These are phyloP conservation scores for Coregonus ussuriensis DNA, from an alignment of 2,797 vertebrate genomes.

Conservation along the genomic window DNA sequence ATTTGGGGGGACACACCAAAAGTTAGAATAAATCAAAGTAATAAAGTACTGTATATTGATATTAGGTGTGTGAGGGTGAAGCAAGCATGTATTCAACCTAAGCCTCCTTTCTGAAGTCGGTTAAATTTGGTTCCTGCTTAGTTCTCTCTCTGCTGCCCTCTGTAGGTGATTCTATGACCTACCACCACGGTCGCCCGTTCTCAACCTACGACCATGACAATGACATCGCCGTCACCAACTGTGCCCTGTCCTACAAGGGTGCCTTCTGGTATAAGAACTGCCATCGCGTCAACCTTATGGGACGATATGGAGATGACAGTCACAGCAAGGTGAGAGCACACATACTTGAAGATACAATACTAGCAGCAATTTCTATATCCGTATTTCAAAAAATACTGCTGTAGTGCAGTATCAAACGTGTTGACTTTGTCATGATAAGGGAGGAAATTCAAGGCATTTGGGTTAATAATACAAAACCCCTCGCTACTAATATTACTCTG, in stretches of 20 bases:
- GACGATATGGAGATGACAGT: conserved; percentile 89
- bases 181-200: conserved; percentile 91
- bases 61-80: neutral
- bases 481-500: neutral
- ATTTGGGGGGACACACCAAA: neutral
- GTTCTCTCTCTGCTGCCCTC: neutral
- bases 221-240: conserved; percentile 96
- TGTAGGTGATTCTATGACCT: conserved; percentile 94
- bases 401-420: neutral
- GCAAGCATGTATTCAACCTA: neutral
- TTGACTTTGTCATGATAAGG: neutral
- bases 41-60: too few species aligned
- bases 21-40: too few species aligned
- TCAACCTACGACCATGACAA: conserved; percentile 95
- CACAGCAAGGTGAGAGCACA: conserved; percentile 89
- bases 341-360: too few species aligned
- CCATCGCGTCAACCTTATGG: conserved; percentile 96
- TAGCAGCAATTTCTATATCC: neutral
- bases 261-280: conserved; percentile 99
- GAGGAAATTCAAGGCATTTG: neutral
- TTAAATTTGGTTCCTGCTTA: too few species aligned
- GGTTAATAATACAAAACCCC: neutral
- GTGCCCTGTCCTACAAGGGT: conserved; percentile 95
- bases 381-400: neutral
- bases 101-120: neutral